These are phyloP conservation scores for Ametastegia equiseti DNA, from an alignment of 2,888 invertebrate genomes.

Conservation along the genomic window DNA sequence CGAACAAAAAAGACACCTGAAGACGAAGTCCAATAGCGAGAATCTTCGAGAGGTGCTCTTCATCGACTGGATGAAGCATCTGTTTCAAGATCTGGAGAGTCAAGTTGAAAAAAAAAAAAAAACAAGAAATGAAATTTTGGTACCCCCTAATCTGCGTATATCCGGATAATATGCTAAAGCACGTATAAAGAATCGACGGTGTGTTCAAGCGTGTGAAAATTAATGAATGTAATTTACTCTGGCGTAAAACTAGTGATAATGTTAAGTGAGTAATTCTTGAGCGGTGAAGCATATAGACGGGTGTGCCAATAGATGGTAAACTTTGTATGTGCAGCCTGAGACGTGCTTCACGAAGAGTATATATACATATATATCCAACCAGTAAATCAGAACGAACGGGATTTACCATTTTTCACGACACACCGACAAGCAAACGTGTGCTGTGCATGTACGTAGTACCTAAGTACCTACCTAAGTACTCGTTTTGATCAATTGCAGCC, in stretches of 20 bases:
- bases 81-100: too few relatives aligned
- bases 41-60: too few relatives aligned
- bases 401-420: not conserved
- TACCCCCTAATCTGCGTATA: too few relatives aligned
- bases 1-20: too few relatives aligned
- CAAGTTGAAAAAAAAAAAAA: too few relatives aligned
- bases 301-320: conserved; percentile 26
- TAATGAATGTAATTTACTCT: conserved; percentile 19
- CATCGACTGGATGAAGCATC: too few relatives aligned
- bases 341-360: not conserved
- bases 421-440: not conserved
- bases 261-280: conserved; percentile 32
- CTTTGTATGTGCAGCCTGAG: conserved; percentile 21
- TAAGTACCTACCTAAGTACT: not conserved
- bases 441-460: too few relatives aligned
- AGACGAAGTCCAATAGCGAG: too few relatives aligned
- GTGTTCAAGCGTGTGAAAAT: too few relatives aligned
- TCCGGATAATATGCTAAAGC: too few relatives aligned
- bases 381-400: conserved; percentile 43
- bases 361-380: not conserved
- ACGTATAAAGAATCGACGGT: too few relatives aligned
- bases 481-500: not conserved
- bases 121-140: too few relatives aligned
- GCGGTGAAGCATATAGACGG: not conserved
- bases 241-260: not conserved